Conservation (phyloP, 2,888 invertebrate species). For the Ochropacha duplaris region DNA sequence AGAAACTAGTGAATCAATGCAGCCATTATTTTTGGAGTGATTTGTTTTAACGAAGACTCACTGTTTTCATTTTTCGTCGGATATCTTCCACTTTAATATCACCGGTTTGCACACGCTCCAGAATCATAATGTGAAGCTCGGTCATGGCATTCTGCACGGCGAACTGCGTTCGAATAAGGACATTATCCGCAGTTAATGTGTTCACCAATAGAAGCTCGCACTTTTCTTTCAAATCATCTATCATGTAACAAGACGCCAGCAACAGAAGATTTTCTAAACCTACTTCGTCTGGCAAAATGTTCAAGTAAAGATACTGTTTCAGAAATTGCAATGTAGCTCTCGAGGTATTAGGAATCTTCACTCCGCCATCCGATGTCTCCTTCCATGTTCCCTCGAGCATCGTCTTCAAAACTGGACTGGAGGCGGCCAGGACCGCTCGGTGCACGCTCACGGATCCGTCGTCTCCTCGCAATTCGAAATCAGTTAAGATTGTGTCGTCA, state of each 20-base stretch:
- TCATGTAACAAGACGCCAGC: slow-evolving; percentile 7
- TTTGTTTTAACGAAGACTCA: too few relatives aligned
- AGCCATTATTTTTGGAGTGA: too few relatives aligned
- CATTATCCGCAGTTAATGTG: not conserved
- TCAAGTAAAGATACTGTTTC: slow-evolving; percentile 1
- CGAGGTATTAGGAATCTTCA: not conserved
- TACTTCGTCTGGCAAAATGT: slow-evolving; percentile 2
- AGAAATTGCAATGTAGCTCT: slow-evolving; percentile 3
- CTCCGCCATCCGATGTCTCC: not conserved
- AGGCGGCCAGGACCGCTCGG: slow-evolving; percentile 6
- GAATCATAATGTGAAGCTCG: not conserved
- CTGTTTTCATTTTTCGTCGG: not conserved
- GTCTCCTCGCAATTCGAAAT: slow-evolving; percentile 6
- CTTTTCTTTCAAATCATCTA: not conserved
- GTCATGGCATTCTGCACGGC: slow-evolving; percentile 1
- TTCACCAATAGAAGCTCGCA: not conserved
- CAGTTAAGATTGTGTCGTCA: slow-evolving; percentile 7
- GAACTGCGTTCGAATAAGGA: not conserved
- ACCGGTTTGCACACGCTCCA: not conserved
- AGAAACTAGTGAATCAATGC: too few relatives aligned
- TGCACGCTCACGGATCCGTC: slow-evolving; percentile 9
- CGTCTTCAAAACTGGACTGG: slow-evolving; percentile 9
- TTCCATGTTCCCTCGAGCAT: slow-evolving; percentile 8
- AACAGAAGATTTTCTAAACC: slow-evolving; percentile 1
- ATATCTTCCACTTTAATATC: not conserved